Evolutionary conservation across 2,888 invertebrate genomes (phyloP).

Genomic region (Rhagonycha fulva): DNA sequence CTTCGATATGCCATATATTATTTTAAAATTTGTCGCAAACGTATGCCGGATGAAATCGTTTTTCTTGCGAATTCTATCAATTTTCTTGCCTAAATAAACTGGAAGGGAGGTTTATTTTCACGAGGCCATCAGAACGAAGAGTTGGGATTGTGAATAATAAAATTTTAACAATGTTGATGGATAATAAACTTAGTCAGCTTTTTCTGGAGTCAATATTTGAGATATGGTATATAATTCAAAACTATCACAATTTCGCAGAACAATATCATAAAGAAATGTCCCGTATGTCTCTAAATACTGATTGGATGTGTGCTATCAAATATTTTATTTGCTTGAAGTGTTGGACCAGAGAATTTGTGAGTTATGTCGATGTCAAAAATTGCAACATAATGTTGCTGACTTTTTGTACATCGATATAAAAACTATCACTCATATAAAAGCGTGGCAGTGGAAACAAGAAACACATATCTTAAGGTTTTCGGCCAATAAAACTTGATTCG

Average conservation of each 20-base stretch:
- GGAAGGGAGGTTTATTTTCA: conserved; percentile 46
- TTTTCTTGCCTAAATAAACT: background rate
- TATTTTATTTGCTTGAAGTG: conserved; percentile 48
- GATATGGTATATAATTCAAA: conserved; percentile 41
- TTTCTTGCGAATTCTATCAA: background rate
- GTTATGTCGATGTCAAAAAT: conserved; percentile 14
- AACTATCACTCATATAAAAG: conserved; percentile 49
- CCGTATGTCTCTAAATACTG: conserved; percentile 53
- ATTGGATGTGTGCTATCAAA: conserved; percentile 54
- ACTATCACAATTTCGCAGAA: conserved; percentile 42
- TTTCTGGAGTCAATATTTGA: conserved; percentile 45
- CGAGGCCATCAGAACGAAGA: conserved; percentile 55
- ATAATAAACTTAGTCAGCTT: conserved; percentile 14
- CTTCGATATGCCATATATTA: conserved; percentile 50
- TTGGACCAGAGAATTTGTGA: conserved; percentile 40
- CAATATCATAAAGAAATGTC: conserved; percentile 46
- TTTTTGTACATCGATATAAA: conserved; percentile 45
- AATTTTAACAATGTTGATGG: background rate
- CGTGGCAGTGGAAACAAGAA: conserved; percentile 45
- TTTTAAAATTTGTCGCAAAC: conserved; percentile 52
- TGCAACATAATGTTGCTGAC: conserved; percentile 18
- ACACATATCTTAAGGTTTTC: conserved; percentile 47
- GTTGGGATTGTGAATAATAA: conserved; percentile 47
- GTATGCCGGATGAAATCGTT: conserved; percentile 39
- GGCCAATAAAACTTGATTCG: conserved; percentile 57